Evolutionary conservation across 2,888 invertebrate species (phyloP).

Genomic region (Tetramorium bicarinatum): DNA sequence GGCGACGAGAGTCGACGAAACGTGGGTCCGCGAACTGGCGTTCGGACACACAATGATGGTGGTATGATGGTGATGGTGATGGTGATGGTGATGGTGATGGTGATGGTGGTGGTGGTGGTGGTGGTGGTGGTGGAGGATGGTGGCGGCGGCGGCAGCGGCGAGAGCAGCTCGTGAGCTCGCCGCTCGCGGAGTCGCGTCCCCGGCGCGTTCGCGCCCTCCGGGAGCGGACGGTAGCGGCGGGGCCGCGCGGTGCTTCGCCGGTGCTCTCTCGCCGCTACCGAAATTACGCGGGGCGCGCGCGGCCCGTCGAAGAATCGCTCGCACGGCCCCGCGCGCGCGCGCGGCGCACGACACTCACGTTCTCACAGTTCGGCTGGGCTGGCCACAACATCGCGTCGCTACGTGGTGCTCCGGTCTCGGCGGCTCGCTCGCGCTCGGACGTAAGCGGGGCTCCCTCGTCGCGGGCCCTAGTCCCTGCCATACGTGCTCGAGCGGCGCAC

Average conservation of each 20-base stretch:
- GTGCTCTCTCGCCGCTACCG: too few relatives aligned
- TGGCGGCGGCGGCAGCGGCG: neutral
- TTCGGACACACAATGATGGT: constrained; percentile 69
- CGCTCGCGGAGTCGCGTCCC: too few relatives aligned
- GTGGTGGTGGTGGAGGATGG: too few relatives aligned
- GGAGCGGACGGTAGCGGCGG: too few relatives aligned
- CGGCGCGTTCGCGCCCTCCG: too few relatives aligned
- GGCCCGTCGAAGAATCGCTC: too few relatives aligned
- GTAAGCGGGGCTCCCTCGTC: constrained; percentile 77
- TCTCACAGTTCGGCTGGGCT: constrained; percentile 75
- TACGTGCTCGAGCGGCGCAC: constrained; percentile 81
- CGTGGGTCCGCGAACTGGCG: neutral
- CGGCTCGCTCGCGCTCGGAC: constrained; percentile 51
- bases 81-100: too few relatives aligned
- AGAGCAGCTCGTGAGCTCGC: too few relatives aligned
- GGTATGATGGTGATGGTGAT: constrained; percentile 54
- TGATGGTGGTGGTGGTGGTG: too few relatives aligned
- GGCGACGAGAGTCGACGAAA: neutral
- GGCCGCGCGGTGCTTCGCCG: too few relatives aligned
- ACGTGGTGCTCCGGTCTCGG: constrained; percentile 65
- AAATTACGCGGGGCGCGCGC: too few relatives aligned
- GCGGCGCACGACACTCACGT: constrained; percentile 77
- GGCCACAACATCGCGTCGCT: constrained; percentile 75
- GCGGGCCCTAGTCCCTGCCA: constrained; percentile 82
- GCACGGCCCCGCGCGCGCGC: too few relatives aligned